A percentile compares a stretch with the other conserved stretches of the same genome.
phyloP scores from a whole-genome alignment of 1,140 invertebrate genomes.

The Trypoxylus dichotomus region DNA sequence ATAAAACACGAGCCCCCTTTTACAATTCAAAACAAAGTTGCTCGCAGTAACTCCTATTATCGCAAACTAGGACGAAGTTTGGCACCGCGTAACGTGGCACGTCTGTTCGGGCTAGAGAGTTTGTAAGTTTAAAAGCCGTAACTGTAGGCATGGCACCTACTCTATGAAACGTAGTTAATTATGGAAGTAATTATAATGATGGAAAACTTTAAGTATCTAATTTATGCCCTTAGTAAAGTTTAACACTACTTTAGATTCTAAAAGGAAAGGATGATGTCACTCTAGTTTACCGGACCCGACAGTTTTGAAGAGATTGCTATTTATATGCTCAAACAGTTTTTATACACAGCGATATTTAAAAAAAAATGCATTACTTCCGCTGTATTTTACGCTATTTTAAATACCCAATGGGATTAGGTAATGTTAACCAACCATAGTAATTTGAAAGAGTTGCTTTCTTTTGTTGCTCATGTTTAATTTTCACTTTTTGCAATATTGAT shows the following conservation, averaged over 20 bases:
- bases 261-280: not conserved
- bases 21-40: constrained; percentile 14
- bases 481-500: no score
- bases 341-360: no score
- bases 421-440: no score
- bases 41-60: constrained; percentile 16
- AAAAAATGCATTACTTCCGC: no score
- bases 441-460: no score
- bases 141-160: not conserved
- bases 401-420: no score
- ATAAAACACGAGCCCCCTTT: constrained; percentile 20
- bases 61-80: not conserved
- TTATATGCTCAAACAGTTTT: no score
- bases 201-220: no score
- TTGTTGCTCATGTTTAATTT: no score
- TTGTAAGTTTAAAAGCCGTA: not conserved
- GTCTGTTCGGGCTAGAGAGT: not conserved
- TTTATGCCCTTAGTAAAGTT: not conserved
- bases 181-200: not conserved
- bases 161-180: not conserved
- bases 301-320: no score
- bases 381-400: no score
- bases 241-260: not conserved
- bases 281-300: no score
- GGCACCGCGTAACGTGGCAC: not conserved